phyloP scores from a whole-genome alignment of 2,113 vertebrate genomes.

The Pangasianodon hypophthalmus region DNA sequence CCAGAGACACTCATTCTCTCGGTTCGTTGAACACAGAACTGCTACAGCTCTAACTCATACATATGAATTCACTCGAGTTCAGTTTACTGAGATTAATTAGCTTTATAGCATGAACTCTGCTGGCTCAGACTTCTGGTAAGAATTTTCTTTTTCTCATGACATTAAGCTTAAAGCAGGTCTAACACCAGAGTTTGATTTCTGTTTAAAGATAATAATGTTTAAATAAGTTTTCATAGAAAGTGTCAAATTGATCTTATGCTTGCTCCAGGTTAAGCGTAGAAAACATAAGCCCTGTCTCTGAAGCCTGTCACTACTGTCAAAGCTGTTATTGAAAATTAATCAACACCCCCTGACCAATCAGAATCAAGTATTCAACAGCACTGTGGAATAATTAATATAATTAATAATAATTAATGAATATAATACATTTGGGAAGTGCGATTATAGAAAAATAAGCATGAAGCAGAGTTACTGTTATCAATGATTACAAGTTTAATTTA shows the following conservation, averaged over 20 bases:
- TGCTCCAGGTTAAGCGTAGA: not conserved
- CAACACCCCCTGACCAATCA: not conserved
- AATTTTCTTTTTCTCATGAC: not conserved
- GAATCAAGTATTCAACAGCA: not conserved
- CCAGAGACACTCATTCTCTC: not conserved
- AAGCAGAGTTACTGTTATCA: too few relatives aligned
- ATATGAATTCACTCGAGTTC: not conserved
- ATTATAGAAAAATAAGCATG: not conserved
- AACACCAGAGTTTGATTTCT: not conserved
- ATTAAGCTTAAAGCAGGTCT: not conserved
- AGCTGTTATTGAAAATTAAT: not conserved
- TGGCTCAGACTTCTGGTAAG: constrained; percentile 1
- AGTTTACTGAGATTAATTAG: constrained; percentile 7
- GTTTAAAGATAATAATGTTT: not conserved
- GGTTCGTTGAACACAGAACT: not conserved
- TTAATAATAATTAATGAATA: not conserved
- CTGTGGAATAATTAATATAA: not conserved
- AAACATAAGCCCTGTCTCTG: not conserved
- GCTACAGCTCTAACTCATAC: constrained; percentile 3
- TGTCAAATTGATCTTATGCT: not conserved
- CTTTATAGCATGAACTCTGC: not conserved
- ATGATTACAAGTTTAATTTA: not conserved
- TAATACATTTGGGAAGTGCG: not conserved
- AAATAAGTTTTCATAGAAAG: not conserved
- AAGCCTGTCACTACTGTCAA: not conserved